A percentile compares a stretch with the other conserved stretches of the same genome.
phyloP scores from a whole-genome alignment of 1,140 invertebrate species.

The Leptinotarsa lineolata region DNA sequence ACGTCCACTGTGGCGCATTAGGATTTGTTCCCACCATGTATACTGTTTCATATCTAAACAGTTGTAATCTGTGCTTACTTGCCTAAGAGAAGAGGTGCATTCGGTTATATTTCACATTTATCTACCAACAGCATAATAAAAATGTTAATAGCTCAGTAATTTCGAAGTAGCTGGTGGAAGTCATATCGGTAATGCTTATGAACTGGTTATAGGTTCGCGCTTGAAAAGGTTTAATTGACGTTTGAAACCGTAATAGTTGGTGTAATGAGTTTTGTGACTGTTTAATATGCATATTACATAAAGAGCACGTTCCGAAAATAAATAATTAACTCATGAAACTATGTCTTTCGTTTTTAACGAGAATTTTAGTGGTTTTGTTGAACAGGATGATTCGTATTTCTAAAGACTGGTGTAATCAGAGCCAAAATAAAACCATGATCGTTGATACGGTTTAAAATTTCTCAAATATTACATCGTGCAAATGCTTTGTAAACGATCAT shows the following conservation, averaged over 20 bases:
- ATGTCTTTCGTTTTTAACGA: constrained; percentile 5
- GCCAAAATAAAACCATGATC: no score
- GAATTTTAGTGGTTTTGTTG: no score
- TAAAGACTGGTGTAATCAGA: no score
- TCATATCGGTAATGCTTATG: not conserved
- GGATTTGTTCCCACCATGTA: no score
- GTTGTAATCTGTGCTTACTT: no score
- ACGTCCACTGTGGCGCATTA: no score
- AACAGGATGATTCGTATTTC: no score
- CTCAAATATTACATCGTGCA: no score
- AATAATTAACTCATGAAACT: constrained; percentile 1
- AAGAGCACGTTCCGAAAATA: constrained; percentile 2
- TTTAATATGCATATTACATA: constrained; percentile 3
- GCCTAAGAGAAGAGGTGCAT: no score
- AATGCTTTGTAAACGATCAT: no score
- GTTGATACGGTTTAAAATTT: no score
- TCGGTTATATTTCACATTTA: not conserved
- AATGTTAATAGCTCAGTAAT: not conserved
- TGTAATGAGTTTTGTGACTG: not conserved
- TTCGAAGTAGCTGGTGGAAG: not conserved
- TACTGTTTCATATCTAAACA: no score
- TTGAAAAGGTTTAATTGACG: constrained; percentile 2
- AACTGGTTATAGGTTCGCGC: not conserved
- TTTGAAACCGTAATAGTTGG: constrained; percentile 1
- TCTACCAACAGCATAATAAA: not conserved